phyloP scores from a whole-genome alignment of 2,888 invertebrate species.

The Melipona bicolor region DNA sequence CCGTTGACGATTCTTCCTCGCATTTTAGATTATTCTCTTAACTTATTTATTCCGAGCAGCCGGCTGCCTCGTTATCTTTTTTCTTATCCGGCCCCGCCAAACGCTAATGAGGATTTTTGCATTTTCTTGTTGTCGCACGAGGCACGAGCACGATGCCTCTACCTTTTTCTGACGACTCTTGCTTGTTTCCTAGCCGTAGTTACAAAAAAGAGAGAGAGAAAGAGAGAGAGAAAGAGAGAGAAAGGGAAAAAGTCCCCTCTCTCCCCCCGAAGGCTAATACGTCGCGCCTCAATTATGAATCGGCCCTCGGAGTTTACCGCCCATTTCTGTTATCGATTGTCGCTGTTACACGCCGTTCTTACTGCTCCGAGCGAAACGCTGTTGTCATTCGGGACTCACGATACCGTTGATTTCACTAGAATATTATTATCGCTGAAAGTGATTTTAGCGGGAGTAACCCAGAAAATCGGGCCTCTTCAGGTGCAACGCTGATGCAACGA shows the following conservation, averaged over 20 bases:
- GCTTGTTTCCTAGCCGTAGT: neutral
- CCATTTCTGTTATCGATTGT: conserved; percentile 34
- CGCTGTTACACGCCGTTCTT: neutral
- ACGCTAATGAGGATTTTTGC: conserved; percentile 43
- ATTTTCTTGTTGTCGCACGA: neutral
- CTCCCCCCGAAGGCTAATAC: too few species aligned
- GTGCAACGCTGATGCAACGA: too few species aligned
- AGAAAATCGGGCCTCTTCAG: too few species aligned
- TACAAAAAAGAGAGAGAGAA: neutral
- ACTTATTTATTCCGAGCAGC: conserved; percentile 35
- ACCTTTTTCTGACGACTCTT: neutral
- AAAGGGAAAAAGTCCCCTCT: too few species aligned
- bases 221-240: too few species aligned
- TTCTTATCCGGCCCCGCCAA: neutral
- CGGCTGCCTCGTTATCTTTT: conserved; percentile 29
- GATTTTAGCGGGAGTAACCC: too few species aligned
- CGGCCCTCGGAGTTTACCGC: neutral
- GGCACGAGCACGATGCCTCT: too few species aligned
- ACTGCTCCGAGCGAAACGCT: neutral
- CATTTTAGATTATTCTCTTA: conserved; percentile 28
- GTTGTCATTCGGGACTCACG: neutral
- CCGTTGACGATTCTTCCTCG: conserved; percentile 9
- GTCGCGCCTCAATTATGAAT: conserved; percentile 35
- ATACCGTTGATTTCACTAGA: neutral
- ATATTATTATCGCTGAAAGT: too few species aligned